Evolutionary conservation across 2,888 invertebrate species (phyloP).

Genomic region (Conops quadrifasciatus): DNA sequence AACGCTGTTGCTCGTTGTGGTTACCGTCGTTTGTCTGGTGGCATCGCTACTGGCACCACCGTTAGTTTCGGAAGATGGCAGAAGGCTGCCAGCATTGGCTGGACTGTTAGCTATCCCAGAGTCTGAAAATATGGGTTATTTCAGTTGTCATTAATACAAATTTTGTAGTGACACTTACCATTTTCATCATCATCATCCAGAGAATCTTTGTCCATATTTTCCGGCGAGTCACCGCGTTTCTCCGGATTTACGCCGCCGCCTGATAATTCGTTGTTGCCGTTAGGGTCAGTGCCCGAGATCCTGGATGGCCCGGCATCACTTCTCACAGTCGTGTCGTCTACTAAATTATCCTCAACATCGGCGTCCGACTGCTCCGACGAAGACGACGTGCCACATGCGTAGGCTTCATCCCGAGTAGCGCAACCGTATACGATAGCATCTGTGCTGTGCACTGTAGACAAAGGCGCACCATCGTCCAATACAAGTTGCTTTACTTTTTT

Average conservation of each 20-base stretch:
- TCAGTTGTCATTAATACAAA: background rate
- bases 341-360: constrained; percentile 81
- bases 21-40: constrained; percentile 24
- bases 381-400: constrained; percentile 43
- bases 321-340: constrained; percentile 66
- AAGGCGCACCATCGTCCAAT: constrained; percentile 25
- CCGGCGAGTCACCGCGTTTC: constrained; percentile 70
- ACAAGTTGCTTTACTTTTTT: constrained; percentile 39
- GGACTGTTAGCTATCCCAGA: constrained; percentile 65
- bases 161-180: constrained; percentile 49
- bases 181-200: constrained; percentile 69
- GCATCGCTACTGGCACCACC: constrained; percentile 40
- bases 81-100: constrained; percentile 50
- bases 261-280: constrained; percentile 59
- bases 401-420: constrained; percentile 41
- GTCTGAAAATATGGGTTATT: constrained; percentile 48
- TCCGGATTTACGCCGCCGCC: constrained; percentile 60
- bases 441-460: too few species aligned
- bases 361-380: constrained; percentile 80
- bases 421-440: constrained; percentile 37
- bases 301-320: constrained; percentile 38
- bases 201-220: constrained; percentile 68
- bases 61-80: constrained; percentile 46
- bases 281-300: constrained; percentile 51
- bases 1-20: constrained; percentile 50